Evolutionary conservation across 2,888 invertebrate species (phyloP).

Genomic region (Melieria omissa): DNA sequence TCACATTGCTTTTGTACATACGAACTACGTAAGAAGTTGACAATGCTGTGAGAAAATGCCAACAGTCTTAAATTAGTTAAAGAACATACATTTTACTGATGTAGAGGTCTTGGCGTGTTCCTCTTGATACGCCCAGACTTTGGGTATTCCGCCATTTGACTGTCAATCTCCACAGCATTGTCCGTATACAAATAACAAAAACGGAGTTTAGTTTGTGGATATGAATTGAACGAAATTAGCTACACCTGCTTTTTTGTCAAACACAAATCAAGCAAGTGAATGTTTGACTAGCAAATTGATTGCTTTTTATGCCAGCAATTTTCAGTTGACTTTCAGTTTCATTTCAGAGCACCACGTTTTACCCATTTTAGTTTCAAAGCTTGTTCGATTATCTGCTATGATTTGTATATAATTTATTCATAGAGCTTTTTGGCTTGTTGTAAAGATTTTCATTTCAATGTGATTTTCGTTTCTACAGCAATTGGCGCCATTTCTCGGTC

Average conservation of each 20-base stretch:
- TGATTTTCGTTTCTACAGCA: too few species aligned
- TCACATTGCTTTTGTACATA: constrained; percentile 67
- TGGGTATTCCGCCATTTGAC: too few species aligned
- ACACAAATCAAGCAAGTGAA: background rate
- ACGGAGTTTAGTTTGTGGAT: constrained; percentile 32
- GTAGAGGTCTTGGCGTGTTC: background rate
- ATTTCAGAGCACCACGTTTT: background rate
- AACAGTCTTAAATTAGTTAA: constrained; percentile 6
- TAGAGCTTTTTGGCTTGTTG: constrained; percentile 9
- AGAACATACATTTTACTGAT: background rate
- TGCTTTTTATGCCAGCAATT: background rate
- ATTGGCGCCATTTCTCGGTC: too few species aligned
- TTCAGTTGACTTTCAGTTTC: constrained; percentile 13
- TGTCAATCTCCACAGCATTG: constrained; percentile 42
- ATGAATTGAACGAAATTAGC: constrained; percentile 26
- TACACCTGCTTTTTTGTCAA: constrained; percentile 41
- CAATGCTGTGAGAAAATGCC: constrained; percentile 40
- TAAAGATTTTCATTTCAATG: too few species aligned
- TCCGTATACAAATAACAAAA: constrained; percentile 63
- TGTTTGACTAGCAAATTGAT: background rate
- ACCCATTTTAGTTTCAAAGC: constrained; percentile 22
- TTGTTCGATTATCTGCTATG: constrained; percentile 25
- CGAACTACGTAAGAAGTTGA: constrained; percentile 54
- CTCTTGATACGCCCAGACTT: too few species aligned
- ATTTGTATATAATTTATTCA: constrained; percentile 7